Base-by-base conservation (phyloP, 2,113 vertebrate species). In the Channa argus region DNA sequence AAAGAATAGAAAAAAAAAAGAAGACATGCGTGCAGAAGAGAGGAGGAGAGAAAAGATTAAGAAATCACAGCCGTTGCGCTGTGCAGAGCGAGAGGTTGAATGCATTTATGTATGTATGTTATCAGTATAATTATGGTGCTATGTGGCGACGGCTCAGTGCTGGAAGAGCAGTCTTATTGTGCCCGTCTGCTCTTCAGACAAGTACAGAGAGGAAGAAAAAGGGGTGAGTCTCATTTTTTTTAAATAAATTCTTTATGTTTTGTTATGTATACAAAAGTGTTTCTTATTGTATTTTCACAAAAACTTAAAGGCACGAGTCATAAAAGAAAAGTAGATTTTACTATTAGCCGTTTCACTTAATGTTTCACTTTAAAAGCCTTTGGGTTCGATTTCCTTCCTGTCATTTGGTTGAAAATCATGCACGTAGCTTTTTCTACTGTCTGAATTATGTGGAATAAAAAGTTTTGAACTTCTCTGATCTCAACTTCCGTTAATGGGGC, bases 111-210 rank as follows among this genome's bases (percentile, higher is more conserved):
- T 91, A 86, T 91, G 86, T 89, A 89, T 92, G 91, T 92, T 91
- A 93, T 93, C 92, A 91, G 91, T 92, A 89, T 91, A 92, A 92
- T 92, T 92, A 92, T 76, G 84, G 86, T 53, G 68, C 88, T 82
- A 88, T 86, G 90, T 89, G 91, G 89, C 80, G 66, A 83, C 49
- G 71, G 86, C 87, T 90, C 87, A 80, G 80, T 87, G 89, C 91
- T 92, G 89, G 90, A 92, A 87, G 91, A 92, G 88, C 88, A 87
- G 85, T 91, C 91, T 91, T 89, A 92, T 91, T 92, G 91, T 92
- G 89, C 85, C 64, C 67, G 89, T 86, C 87, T 79, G 81, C 87
- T 91, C 88, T 75, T 84, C 83, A 89, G 80, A 86, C 77, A 80
- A 90, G 82, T 67, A 65, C 56, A 67, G 69, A 81, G 71, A 84